Conservation (phyloP, 2,113 vertebrate genomes). For the Erpornis zantholeuca region DNA sequence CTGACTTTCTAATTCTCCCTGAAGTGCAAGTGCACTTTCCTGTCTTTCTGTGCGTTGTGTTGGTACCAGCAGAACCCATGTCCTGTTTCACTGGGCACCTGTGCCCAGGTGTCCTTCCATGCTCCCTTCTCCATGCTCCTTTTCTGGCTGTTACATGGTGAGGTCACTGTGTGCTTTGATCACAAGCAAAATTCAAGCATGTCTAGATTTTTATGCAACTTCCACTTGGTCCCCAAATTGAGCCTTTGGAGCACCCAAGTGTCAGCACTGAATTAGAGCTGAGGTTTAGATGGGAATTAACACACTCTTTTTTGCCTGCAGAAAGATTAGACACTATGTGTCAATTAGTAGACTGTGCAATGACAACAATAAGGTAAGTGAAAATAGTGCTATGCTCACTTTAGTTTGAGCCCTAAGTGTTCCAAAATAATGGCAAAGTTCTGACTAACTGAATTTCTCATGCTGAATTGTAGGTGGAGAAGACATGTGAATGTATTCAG, state of each 20-base stretch:
- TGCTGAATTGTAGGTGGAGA: constrained; percentile 81
- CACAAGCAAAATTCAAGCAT: not conserved
- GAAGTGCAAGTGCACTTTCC: not conserved
- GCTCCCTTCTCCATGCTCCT: not conserved
- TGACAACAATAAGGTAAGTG: constrained; percentile 92
- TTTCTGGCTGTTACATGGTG: not conserved
- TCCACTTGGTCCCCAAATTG: not conserved
- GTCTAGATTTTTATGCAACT: not conserved
- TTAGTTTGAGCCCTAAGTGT: not conserved
- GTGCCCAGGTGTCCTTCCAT: not conserved
- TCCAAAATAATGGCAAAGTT: not conserved
- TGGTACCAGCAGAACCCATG: not conserved
- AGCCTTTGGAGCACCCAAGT: not conserved
- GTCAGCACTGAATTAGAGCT: not conserved
- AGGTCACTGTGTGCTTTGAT: not conserved
- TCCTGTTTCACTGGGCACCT: not conserved
- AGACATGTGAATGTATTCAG: constrained; percentile 85
- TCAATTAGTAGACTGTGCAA: constrained; percentile 94
- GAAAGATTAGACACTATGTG: constrained; percentile 99
- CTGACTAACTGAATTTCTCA: constrained; percentile 45
- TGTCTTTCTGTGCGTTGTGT: not conserved
- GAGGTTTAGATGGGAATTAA: constrained; percentile 42
- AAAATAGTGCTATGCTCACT: not conserved
- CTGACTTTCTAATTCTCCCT: not conserved
- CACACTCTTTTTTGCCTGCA: constrained; percentile 71